Conservation (phyloP, 2,888 invertebrate species). For the Clanis bilineata region DNA sequence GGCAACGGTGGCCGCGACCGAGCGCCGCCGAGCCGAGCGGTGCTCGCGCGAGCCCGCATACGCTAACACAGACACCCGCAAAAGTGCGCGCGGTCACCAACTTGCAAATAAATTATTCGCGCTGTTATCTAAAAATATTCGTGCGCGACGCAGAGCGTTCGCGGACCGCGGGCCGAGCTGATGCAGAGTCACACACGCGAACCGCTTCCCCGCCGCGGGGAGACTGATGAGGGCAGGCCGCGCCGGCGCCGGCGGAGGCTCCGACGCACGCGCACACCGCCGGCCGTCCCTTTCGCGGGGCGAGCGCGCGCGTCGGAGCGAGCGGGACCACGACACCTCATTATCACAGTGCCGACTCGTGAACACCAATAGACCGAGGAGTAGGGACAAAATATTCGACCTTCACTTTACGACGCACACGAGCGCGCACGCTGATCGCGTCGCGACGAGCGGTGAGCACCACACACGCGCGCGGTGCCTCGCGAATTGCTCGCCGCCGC, state of each 20-base stretch:
- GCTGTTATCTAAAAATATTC: slow-evolving; percentile 82
- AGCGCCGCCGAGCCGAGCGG: slow-evolving; percentile 49
- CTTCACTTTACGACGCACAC: slow-evolving; percentile 79
- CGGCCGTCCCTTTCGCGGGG: slow-evolving; percentile 63
- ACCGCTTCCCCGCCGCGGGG: slow-evolving; percentile 80
- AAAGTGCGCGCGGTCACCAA: slow-evolving; percentile 78
- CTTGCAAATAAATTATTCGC: slow-evolving; percentile 79
- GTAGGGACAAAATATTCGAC: slow-evolving; percentile 81
- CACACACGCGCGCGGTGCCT: slow-evolving; percentile 58
- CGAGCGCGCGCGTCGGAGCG: slow-evolving; percentile 45
- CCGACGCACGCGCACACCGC: slow-evolving; percentile 73
- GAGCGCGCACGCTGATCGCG: slow-evolving; percentile 56
- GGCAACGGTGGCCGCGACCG: slow-evolving; percentile 56
- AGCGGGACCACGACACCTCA: slow-evolving; percentile 70
- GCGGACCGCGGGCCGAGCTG: slow-evolving; percentile 56
- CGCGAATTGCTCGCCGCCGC: slow-evolving; percentile 64
- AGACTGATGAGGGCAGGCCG: slow-evolving; percentile 80
- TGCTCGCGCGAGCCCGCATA: slow-evolving; percentile 62
- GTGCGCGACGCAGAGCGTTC: slow-evolving; percentile 66
- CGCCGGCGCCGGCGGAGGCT: slow-evolving; percentile 76
- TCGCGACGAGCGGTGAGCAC: slow-evolving; percentile 59
- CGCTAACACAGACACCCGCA: slow-evolving; percentile 68
- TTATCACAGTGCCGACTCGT: slow-evolving; percentile 78
- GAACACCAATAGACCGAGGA: slow-evolving; percentile 81
- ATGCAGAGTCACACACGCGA: slow-evolving; percentile 74